phyloP scores from a whole-genome alignment of 2,113 vertebrate genomes.

The Archilochus colubris region DNA sequence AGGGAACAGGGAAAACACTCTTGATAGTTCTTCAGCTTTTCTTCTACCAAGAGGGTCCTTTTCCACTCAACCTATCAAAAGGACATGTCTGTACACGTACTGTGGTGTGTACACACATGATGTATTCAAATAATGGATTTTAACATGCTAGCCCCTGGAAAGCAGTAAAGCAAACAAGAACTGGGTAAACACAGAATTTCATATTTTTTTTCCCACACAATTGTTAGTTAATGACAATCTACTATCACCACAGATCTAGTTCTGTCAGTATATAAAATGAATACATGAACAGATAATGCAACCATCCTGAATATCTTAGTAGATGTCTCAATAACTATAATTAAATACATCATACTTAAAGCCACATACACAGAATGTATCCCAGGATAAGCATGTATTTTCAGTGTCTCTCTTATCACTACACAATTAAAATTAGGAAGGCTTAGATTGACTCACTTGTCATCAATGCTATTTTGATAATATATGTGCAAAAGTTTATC shows the following conservation, averaged over 20 bases:
- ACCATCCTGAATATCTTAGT: background rate
- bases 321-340: background rate
- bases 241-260: background rate
- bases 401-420: conserved; percentile 12
- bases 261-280: background rate
- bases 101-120: fast-evolving
- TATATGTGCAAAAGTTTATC: conserved; percentile 99
- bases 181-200: background rate
- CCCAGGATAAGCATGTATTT: background rate
- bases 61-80: background rate
- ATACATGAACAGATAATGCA: background rate
- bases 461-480: conserved; percentile 99
- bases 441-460: conserved; percentile 87
- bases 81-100: background rate
- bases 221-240: background rate
- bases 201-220: background rate
- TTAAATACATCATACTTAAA: background rate
- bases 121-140: background rate
- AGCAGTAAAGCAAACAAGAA: background rate
- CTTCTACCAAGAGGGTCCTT: background rate
- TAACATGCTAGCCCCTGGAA: background rate
- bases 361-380: background rate
- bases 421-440: conserved; percentile 27
- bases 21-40: background rate
- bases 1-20: background rate